Evolutionary conservation across 2,888 invertebrate genomes (phyloP).

Genomic region (Drosophila flavopinicola): DNA sequence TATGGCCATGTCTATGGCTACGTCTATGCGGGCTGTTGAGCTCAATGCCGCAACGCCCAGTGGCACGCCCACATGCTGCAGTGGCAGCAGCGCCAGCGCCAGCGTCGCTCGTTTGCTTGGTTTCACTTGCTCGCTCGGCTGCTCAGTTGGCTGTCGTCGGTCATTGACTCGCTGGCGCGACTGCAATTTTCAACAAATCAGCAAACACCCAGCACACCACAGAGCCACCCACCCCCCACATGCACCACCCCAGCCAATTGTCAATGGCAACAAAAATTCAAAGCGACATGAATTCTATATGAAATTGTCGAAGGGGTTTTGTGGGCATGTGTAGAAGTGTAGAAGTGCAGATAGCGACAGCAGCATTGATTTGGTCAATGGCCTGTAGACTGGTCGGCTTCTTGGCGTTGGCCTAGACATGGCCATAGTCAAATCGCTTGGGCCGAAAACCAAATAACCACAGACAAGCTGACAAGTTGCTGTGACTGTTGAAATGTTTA

Average conservation of each 20-base stretch:
- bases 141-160: conserved; percentile 44
- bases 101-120: conserved; percentile 38
- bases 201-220: conserved; percentile 4
- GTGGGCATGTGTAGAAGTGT: neutral
- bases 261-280: conserved; percentile 72
- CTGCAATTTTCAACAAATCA: conserved; percentile 68
- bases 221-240: neutral
- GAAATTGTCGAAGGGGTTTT: conserved; percentile 18
- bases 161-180: conserved; percentile 64
- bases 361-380: conserved; percentile 72
- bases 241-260: conserved; percentile 48
- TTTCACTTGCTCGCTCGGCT: conserved; percentile 19
- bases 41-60: conserved; percentile 44
- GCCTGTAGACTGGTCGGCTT: conserved; percentile 42
- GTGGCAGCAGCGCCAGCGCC: too few species aligned
- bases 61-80: conserved; percentile 53
- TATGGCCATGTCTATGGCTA: conserved; percentile 6
- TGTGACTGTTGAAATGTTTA: conserved; percentile 47
- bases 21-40: conserved; percentile 37
- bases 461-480: conserved; percentile 16
- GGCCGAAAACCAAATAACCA: neutral
- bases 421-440: conserved; percentile 29
- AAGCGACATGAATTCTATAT: conserved; percentile 53
- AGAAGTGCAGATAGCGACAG: conserved; percentile 28
- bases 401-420: conserved; percentile 9